Conservation (phyloP, 1,140 invertebrate species). For the Habropoda laboriosa region DNA sequence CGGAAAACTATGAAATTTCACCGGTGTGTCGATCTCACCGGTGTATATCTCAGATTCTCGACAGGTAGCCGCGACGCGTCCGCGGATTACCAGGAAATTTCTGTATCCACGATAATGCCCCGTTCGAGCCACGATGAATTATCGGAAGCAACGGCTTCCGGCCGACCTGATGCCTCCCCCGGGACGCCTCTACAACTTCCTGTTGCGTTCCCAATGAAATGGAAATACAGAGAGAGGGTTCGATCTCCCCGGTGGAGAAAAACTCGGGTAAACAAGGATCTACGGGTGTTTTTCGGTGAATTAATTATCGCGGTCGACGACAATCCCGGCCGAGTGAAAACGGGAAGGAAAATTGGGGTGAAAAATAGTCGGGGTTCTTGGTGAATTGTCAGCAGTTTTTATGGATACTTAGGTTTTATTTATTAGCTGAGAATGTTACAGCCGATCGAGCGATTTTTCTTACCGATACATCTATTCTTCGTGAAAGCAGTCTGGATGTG, state of each 20-base stretch:
- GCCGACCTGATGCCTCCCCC: background rate
- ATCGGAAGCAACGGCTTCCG: conserved; percentile 8
- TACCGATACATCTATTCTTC: too few relatives aligned
- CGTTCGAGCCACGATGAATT: conserved; percentile 15
- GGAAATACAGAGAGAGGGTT: background rate
- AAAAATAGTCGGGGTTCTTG: too few relatives aligned
- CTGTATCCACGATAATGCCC: background rate
- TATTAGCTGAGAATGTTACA: too few relatives aligned
- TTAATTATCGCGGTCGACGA: too few relatives aligned
- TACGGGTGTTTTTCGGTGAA: background rate
- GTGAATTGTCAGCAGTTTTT: too few relatives aligned
- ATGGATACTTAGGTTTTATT: too few relatives aligned
- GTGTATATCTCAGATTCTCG: conserved; percentile 41
- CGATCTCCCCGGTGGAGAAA: background rate
- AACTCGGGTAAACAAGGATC: background rate
- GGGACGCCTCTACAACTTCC: background rate
- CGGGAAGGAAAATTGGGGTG: too few relatives aligned
- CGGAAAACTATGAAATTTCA: conserved; percentile 57
- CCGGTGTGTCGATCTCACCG: background rate
- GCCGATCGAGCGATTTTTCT: too few relatives aligned
- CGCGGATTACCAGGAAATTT: conserved; percentile 23
- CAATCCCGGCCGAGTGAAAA: too few relatives aligned
- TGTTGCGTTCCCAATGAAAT: background rate
- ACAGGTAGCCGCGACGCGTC: background rate
- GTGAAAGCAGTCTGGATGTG: too few relatives aligned